Base-by-base conservation (phyloP, 2,888 invertebrate species). In the Monoplex corrugatus region DNA sequence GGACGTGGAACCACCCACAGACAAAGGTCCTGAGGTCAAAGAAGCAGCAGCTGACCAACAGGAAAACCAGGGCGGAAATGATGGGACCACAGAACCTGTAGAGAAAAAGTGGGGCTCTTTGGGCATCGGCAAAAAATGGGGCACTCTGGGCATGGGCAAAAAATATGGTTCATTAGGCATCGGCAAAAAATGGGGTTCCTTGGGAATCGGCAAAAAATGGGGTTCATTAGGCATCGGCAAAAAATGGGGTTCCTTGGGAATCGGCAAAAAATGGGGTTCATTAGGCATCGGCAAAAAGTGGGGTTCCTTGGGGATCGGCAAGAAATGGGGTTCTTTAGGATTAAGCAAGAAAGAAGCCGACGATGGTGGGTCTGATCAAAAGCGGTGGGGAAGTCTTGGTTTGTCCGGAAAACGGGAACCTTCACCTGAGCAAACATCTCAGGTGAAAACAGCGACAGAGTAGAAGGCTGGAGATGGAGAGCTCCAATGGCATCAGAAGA, bases 101-200 rank as follows among this genome's bases (percentile, higher is more conserved):
- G 32, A 40, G 1, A 50, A 80, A 43, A 83, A 23, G 50, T 45
- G 83, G 83, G 83, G 83, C n/a, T 83, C 83, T 32, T 44, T 84
- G 84, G 84, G 84, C 5, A 83, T 83, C 16, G 45, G 83, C 23
- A 40, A 80, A 43, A 80, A 80, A 19, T 80, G 40, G 75, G 75
- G 75, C 28, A 35, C 75, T 35, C 35, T 75, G 35, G 75, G 28
- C 68, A 68, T 68, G 5, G 50, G 50, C 50, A 50, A 50, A 19
- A 50, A 50, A 19, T 50, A 19, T 10, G 50, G 50, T 50, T 50
- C 50, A 13, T 50, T 80, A 1, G 80, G 80, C 35, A 83, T 50
- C 50, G 50, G 83, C 13, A 83, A 83, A 28, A 38, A 43, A 19
- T 80, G 80, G 80, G 72, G 80, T 80, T 80, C 80, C 28, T 80